Base-by-base conservation (phyloP, 37 sponge, comb jelly and placozoan genomes). In the Dysidea cf. avara region DNA sequence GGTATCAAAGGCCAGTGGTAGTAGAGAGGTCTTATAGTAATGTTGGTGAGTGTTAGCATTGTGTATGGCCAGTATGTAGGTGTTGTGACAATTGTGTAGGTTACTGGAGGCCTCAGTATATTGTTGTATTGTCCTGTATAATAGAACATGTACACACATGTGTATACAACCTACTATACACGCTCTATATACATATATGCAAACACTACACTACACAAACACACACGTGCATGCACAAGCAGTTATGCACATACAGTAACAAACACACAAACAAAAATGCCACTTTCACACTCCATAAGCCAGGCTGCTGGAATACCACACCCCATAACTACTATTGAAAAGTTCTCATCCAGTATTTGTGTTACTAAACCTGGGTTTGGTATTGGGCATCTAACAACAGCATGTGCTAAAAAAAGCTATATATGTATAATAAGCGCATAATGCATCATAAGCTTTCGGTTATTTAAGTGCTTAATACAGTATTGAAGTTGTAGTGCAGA, bases 1-100 rank as follows among this genome's bases (percentile, higher is more conserved):
- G 4, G 77, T 85, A 69, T 90, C 67, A 33, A 90, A 77, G 43
- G 63, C 56, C 67, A 85, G 74, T 14, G 91, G 91, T 14, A 85
- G 56, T 39, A 81, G 51, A 20, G 50, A 28, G 47, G 14, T 20
- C 17, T 48, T 68, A n/a, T 55, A 51, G 65, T 81, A 64, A 37
- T 90, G 73, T 18, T 76, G 70, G 36, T 90, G 87, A 12, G 40
- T 28, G 43, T 90, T 85, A 60, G 88, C 91, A 64, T 90, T 81
- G 21, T 50, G n/a, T 7, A 85, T 61, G 32, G 91, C 71, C 13
- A 90, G 60, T 20, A 76, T 51, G 49, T 86, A 91, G 18, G 86
- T 72, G 40, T 92, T 92, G 65, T 92, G 92, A 55, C 84, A 83
- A 33, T 20, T 30, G 68, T 83, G 85, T 48, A 88, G 65, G 54